Evolutionary conservation across 2,888 invertebrate species (phyloP).

Genomic region (Muschampia plurimacula): DNA sequence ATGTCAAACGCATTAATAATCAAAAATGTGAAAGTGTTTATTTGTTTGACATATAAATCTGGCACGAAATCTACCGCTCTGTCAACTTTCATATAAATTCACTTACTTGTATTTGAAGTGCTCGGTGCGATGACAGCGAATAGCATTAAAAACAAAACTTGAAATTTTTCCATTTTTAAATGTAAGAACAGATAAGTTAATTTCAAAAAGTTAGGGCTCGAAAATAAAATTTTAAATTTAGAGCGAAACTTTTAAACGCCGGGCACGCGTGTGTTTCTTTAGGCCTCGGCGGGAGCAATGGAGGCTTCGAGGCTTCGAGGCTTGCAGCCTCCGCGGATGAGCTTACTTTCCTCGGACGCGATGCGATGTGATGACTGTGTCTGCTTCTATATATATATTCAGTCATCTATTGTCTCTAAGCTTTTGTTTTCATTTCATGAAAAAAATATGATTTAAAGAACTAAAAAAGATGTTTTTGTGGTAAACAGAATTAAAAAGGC

Average conservation of each 20-base stretch:
- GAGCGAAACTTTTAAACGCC: conserved; percentile 40
- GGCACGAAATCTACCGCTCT: conserved; percentile 51
- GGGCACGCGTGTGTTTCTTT: conserved; percentile 63
- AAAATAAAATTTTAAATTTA: conserved; percentile 38
- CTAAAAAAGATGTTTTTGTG: conserved; percentile 17
- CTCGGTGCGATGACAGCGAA: conserved; percentile 66
- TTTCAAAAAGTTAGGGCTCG: neutral
- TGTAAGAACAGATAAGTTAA: conserved; percentile 10
- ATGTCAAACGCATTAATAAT: no score
- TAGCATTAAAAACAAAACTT: conserved; percentile 63
- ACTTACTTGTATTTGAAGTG: conserved; percentile 77
- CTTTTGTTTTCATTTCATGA: no score
- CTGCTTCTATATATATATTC: neutral
- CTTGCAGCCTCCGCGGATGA: conserved; percentile 45
- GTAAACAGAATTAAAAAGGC: no score
- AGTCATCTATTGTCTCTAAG: neutral
- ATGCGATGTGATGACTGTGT: conserved; percentile 21
- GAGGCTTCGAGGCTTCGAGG: conserved; percentile 28
- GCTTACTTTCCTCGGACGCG: conserved; percentile 34
- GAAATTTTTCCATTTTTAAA: conserved; percentile 61
- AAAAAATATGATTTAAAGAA: conserved; percentile 28
- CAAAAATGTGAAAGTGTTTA: no score
- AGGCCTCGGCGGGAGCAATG: conserved; percentile 70
- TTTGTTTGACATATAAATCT: conserved; percentile 23
- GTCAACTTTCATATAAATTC: conserved; percentile 69